Percentiles rank a stretch among this genome's conserved stretches.
phyloP scores from a whole-genome alignment of 1,140 invertebrate genomes.

The Frieseomelitta varia region DNA sequence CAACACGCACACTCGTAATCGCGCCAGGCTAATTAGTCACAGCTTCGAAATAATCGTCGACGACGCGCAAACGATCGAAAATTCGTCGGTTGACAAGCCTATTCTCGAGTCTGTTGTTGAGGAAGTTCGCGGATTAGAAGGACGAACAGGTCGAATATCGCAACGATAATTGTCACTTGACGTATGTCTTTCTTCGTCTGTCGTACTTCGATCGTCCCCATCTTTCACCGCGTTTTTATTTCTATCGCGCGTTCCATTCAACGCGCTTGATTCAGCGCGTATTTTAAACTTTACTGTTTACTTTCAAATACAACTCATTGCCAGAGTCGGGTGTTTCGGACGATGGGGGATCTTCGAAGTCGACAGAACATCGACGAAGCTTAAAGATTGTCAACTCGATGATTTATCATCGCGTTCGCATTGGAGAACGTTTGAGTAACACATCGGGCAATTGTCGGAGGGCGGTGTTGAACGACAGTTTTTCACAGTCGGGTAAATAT shows the following conservation, averaged over 20 bases:
- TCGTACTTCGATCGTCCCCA: background rate
- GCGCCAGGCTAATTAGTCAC: conserved; percentile 65
- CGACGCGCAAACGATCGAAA: conserved; percentile 3
- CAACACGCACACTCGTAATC: conserved; percentile 43
- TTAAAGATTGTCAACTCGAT: background rate
- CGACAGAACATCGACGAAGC: background rate
- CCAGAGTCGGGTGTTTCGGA: background rate
- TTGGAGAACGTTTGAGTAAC: background rate
- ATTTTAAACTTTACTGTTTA: conserved; percentile 18
- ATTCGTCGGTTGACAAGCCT: conserved; percentile 13
- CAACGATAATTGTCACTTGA: conserved; percentile 3
- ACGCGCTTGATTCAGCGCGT: background rate
- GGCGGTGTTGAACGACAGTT: background rate
- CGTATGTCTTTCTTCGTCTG: background rate
- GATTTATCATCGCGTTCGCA: background rate
- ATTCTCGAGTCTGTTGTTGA: background rate
- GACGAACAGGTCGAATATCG: conserved; percentile 34
- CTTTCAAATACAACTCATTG: background rate
- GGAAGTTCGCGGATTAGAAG: conserved; percentile 44
- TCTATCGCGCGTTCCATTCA: background rate
- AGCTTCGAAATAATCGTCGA: conserved; percentile 53
- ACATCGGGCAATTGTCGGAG: background rate
- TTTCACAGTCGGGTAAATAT: conserved; percentile 4
- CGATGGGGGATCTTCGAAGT: background rate
- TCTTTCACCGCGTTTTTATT: background rate